Evolutionary conservation across 2,113 vertebrate genomes (phyloP).

Genomic region (Ptychochromis oligacanthus): DNA sequence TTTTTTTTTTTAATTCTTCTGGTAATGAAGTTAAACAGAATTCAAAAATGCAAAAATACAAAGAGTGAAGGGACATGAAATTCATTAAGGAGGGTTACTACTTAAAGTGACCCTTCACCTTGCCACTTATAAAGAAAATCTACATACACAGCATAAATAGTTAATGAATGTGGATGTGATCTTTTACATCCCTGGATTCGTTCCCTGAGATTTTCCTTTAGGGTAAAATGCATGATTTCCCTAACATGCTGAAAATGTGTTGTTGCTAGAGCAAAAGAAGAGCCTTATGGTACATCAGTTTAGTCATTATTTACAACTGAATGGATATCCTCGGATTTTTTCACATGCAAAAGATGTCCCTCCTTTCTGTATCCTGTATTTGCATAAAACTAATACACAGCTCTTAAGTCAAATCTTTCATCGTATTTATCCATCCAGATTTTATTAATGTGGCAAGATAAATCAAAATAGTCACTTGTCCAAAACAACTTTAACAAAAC

Average conservation of each 20-base stretch:
- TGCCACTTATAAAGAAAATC: neutral
- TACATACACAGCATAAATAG: neutral
- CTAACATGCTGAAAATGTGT: neutral
- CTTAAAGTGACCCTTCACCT: conserved; percentile 1
- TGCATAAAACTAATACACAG: neutral
- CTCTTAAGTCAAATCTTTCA: neutral
- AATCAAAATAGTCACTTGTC: neutral
- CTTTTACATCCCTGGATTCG: neutral
- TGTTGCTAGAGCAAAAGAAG: neutral
- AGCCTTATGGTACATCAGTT: neutral
- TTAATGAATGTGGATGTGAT: neutral
- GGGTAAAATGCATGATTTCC: neutral
- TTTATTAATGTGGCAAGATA: neutral
- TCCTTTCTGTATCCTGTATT: neutral
- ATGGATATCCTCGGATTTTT: neutral
- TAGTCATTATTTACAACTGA: neutral
- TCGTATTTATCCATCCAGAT: neutral
- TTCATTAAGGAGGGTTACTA: neutral
- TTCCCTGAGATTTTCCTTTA: neutral
- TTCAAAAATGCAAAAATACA: conserved; percentile 5
- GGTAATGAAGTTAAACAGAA: neutral
- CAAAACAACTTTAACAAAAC: neutral
- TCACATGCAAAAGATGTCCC: neutral
- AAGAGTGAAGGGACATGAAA: neutral
- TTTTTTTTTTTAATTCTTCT: neutral